A percentile compares a stretch with the other conserved stretches of the same genome.
phyloP scores from a whole-genome alignment of 1,140 invertebrate genomes.

The Coelopa frigida region DNA sequence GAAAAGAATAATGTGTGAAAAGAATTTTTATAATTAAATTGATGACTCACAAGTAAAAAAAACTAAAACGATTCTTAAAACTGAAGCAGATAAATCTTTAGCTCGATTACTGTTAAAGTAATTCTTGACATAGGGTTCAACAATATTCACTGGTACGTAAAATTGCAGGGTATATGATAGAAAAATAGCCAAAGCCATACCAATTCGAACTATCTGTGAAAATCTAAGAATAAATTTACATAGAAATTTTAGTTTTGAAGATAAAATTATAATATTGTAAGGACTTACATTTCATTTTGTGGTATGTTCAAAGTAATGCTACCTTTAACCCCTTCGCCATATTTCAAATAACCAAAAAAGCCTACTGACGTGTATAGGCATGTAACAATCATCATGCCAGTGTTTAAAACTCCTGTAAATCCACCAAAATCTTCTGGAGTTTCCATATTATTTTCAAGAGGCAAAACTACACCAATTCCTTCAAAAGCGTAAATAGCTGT shows the following conservation, averaged over 20 bases:
- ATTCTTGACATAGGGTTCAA: slow-evolving; percentile 66
- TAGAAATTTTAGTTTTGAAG: neutral
- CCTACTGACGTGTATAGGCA: slow-evolving; percentile 76
- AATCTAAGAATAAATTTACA: slow-evolving; percentile 49
- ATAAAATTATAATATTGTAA: neutral
- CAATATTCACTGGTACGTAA: slow-evolving; percentile 85
- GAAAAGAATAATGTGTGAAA: neutral
- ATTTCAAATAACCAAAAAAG: slow-evolving; percentile 87
- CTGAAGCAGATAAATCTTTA: slow-evolving; percentile 58
- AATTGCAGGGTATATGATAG: slow-evolving; percentile 84
- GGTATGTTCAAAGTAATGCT: slow-evolving; percentile 83
- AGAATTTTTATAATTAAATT: neutral
- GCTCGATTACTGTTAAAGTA: slow-evolving; percentile 53
- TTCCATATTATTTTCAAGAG: slow-evolving; percentile 86
- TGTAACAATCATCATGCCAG: slow-evolving; percentile 79
- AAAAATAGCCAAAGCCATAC: slow-evolving; percentile 81
- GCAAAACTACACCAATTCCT: slow-evolving; percentile 58
- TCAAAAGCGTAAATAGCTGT: slow-evolving; percentile 67
- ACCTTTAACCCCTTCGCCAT: slow-evolving; percentile 67
- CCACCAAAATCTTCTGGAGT: slow-evolving; percentile 76
- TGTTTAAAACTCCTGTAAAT: slow-evolving; percentile 76
- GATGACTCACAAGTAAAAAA: slow-evolving; percentile 70
- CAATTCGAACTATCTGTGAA: slow-evolving; percentile 69
- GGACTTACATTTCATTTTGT: slow-evolving; percentile 60
- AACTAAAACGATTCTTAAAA: slow-evolving; percentile 63